These are phyloP conservation scores for Drosophila anomalipes DNA, from an alignment of 2,888 invertebrate species.

Conservation along the genomic window DNA sequence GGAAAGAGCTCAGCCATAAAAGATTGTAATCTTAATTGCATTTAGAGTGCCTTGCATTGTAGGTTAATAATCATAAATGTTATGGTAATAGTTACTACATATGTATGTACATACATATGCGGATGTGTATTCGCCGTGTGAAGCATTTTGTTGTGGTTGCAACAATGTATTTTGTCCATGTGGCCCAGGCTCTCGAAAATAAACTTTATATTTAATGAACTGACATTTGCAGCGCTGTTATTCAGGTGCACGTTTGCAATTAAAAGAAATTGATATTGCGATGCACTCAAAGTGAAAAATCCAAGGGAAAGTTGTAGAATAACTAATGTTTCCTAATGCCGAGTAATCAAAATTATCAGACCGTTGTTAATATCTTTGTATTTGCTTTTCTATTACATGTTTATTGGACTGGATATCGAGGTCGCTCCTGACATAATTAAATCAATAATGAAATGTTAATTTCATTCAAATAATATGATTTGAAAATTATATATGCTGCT, in stretches of 20 bases:
- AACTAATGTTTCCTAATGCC: not conserved
- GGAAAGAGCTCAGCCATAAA: slow-evolving; percentile 66
- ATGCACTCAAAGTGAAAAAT: slow-evolving; percentile 7
- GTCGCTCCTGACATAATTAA: not conserved
- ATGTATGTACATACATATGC: slow-evolving; percentile 7
- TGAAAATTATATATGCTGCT: not conserved
- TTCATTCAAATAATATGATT: not conserved
- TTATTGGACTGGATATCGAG: not conserved
- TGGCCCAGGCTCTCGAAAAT: slow-evolving; percentile 26
- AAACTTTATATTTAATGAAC: slow-evolving; percentile 50
- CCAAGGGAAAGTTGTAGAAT: not conserved
- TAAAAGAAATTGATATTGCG: slow-evolving; percentile 53
- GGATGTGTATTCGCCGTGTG: slow-evolving; percentile 29
- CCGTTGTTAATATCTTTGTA: not conserved
- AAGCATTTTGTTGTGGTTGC: slow-evolving; percentile 48
- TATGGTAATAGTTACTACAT: slow-evolving; percentile 72
- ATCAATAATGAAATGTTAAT: not conserved
- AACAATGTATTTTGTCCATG: slow-evolving; percentile 45
- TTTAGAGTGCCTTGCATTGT: slow-evolving; percentile 81
- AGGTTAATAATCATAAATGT: slow-evolving; percentile 81
- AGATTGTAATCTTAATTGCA: slow-evolving; percentile 79
- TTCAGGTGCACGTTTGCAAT: slow-evolving; percentile 43
- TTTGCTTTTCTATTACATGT: too few species aligned
- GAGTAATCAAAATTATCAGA: not conserved
- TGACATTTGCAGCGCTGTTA: slow-evolving; percentile 21